Evolutionary conservation across 2,797 vertebrate genomes (phyloP), one percentile per base, ranked within the genome.

Genomic region (Psittacula echo): DNA sequence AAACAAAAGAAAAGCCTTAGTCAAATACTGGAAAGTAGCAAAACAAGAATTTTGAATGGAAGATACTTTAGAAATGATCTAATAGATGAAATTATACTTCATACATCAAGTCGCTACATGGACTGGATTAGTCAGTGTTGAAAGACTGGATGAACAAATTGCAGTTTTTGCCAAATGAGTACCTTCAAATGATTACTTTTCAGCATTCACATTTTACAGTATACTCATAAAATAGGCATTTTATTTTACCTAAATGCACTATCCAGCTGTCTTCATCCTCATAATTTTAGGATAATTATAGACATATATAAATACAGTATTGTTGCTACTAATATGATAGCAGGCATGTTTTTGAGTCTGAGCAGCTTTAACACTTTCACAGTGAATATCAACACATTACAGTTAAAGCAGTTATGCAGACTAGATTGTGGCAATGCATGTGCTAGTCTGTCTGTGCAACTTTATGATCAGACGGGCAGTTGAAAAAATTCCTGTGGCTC

Each of bases 331-430:
- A 94, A 92, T 94, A 51, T 75, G 82, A 87, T 70, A 91, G 80
- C 77, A 94, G 89, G 71, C 47, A 72, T 94, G 76, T 75, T 92
- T 97, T 90, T 73, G 91, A 90, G 92, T 85, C 89, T 95, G 93
- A 96, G 90, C 85, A 93, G 15, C 82, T 90, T 79, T 34, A 94
- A 39, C 92, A 72, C 93, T 96, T 97, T 95, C 88, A 41, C 37
- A 87, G 80, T 96, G 96, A 64, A 18, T 71, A 85, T 78, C 27
- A 66, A 58, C 45, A 45, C 12, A 3, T 66, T 39, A 7, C 4
- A 62, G 39, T 64, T 85, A 53, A 42, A 88, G 42, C 58, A 62
- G 47, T 72, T 47, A 3, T 37, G 24, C 24, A 50, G 6, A n/a
- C 37, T 48, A 34, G 17, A 68, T 23, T 62, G 48, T 74, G 62